phyloP scores from a whole-genome alignment of 2,113 vertebrate genomes.

The Thalassarche chlororhynchos region DNA sequence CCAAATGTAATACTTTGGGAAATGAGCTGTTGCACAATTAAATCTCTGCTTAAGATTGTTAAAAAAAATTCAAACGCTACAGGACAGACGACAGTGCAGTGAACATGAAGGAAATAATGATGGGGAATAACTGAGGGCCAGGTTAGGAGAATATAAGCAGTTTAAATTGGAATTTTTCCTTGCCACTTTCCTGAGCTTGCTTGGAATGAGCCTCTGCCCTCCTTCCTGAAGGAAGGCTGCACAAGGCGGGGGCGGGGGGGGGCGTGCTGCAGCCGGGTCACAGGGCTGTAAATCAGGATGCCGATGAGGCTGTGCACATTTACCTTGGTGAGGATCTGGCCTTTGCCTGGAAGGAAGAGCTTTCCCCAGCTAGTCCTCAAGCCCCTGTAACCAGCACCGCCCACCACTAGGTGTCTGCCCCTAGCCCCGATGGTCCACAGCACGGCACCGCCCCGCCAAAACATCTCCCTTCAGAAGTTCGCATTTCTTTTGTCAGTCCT shows the following conservation, averaged over 20 bases:
- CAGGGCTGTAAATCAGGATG: not conserved
- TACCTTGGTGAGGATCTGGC: not conserved
- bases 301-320: not conserved
- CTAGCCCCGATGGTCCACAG: not conserved
- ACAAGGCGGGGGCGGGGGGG: not conserved
- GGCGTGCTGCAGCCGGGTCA: not conserved
- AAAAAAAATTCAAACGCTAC: not conserved
- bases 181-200: not conserved
- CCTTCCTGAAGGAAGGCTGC: not conserved
- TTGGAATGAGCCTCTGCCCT: not conserved
- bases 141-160: not conserved
- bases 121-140: not conserved
- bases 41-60: not conserved
- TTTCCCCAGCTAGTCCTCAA: not conserved
- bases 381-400: not conserved
- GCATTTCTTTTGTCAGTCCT: not conserved
- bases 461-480: not conserved
- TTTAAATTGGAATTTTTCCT: not conserved
- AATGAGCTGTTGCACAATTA: conserved; percentile 10
- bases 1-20: not conserved
- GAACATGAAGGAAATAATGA: not conserved
- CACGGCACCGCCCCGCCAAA: not conserved
- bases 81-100: not conserved
- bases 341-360: not conserved
- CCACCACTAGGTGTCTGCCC: not conserved